A percentile compares a stretch with the other conserved stretches of the same genome.
Conservation (phyloP, 2,888 invertebrate genomes). For the Dicycla oo region DNA sequence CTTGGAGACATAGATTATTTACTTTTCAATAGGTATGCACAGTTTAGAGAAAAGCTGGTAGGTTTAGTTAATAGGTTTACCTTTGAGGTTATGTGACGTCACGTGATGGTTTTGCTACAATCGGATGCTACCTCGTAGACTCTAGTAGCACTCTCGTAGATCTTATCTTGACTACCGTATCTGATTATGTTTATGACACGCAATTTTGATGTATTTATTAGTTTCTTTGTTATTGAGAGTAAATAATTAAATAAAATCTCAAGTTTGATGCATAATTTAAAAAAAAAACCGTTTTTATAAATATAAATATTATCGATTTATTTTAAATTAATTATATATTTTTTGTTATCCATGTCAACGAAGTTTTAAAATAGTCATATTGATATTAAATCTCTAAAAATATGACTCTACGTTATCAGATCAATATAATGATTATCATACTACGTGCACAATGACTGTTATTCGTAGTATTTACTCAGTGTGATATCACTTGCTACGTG, state of each 20-base stretch:
- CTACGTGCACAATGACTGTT: constrained; percentile 1
- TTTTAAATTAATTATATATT: constrained; percentile 27
- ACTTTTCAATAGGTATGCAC: neutral
- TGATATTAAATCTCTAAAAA: constrained; percentile 20
- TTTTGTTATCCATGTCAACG: constrained; percentile 11
- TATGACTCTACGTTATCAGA: constrained; percentile 23
- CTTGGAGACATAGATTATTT: constrained; percentile 16
- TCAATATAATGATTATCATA: constrained; percentile 11
- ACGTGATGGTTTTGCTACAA: constrained; percentile 11
- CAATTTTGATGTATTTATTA: constrained; percentile 48
- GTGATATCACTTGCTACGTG: constrained; percentile 13
- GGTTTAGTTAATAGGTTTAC: constrained; percentile 3
- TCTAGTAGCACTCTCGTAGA: constrained; percentile 58
- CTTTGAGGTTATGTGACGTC: neutral
- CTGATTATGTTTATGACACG: constrained; percentile 35
- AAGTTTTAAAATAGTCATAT: constrained; percentile 13
- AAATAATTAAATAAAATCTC: constrained; percentile 47
- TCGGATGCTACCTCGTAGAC: constrained; percentile 47
- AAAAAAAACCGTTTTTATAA: constrained; percentile 25
- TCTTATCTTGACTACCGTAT: constrained; percentile 48
- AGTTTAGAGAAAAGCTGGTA: neutral
- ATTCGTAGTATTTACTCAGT: neutral
- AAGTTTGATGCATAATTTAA: constrained; percentile 42
- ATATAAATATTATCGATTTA: constrained; percentile 32
- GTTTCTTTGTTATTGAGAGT: constrained; percentile 32